Base-by-base conservation (phyloP, 2,797 vertebrate genomes). In the Acomys russatus region DNA sequence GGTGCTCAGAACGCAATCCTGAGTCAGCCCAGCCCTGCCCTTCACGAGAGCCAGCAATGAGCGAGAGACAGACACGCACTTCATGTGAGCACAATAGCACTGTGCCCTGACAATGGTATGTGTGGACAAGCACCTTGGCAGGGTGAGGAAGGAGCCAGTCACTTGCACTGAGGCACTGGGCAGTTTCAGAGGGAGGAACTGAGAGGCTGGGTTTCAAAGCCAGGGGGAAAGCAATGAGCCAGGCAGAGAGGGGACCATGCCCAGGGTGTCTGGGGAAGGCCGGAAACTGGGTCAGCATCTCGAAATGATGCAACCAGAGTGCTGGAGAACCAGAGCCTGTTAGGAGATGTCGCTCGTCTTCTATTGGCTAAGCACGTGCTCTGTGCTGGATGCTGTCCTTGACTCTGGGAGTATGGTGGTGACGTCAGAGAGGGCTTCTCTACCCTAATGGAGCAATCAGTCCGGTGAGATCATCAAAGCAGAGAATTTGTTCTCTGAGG, bases 11-110 rank as follows among this genome's bases (percentile, higher is more conserved):
- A 84, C 3, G 44, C 54, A 15, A 35, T 17, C 12, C 84, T 98
- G 97, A 97, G 88, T 98, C 97, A 98, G 63, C 92, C 20, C 0
- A 79, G 94, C 94, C 97, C 97, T 49, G 92, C 97, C 97, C 90
- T 92, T 28, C 15, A 59, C 28, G 63, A 96, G 92, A 25, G 2
- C 78, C 10, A 90, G 64, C 14, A 0, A 44, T 1, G n/a, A 83
- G 68, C 0, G 17, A 68, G 59, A 96, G 85, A 76, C 89, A 78
- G 44, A 91, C 76, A 18, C 4, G 25, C 12, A 17, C 64, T 73
- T 76, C 49, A 23, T 79, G 17, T 1, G 14, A 1, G 59, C 14
- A 2, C 93, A 33, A 49, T 66, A 90, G 56, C 30, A 2, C 70
- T 64, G 79, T 64, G 89, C 0, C 0, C 59, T 64, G 80, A 94